Evolutionary conservation across 1,140 invertebrate genomes (phyloP).

Genomic region (Brachionus plicatilis): DNA sequence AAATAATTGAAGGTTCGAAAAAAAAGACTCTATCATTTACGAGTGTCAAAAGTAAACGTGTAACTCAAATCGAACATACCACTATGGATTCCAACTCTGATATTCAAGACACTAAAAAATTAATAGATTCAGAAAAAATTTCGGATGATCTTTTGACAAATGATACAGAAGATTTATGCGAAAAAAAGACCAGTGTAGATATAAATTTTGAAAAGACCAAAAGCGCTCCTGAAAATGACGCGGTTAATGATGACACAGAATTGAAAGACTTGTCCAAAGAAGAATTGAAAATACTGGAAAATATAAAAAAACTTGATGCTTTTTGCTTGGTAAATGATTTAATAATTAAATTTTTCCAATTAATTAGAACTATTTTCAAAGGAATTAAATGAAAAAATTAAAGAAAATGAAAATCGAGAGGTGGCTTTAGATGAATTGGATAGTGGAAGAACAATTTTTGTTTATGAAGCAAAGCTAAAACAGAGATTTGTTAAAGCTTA

Average conservation of each 20-base stretch:
- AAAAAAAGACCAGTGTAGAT: background rate
- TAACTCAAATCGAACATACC: background rate
- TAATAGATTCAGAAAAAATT: background rate
- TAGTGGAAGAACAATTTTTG: background rate
- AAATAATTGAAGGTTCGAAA: background rate
- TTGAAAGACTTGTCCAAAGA: background rate
- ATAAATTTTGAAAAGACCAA: background rate
- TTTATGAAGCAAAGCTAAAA: background rate
- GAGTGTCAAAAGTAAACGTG: background rate
- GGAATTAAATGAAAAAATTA: conserved; percentile 16
- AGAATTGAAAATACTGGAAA: background rate
- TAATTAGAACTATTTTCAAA: background rate
- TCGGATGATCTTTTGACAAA: background rate
- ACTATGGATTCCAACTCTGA: background rate
- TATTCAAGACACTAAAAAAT: background rate
- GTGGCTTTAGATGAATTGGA: background rate
- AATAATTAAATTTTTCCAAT: background rate
- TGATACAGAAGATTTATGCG: background rate
- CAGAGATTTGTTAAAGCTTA: background rate
- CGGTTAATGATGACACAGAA: background rate
- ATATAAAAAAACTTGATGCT: background rate
- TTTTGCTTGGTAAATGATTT: background rate
- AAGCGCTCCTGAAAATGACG: background rate
- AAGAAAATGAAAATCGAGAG: background rate
- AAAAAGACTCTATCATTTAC: background rate